These are phyloP conservation scores for Drosophila erecta DNA, from an alignment of 1,140 invertebrate species.

Conservation along the genomic window DNA sequence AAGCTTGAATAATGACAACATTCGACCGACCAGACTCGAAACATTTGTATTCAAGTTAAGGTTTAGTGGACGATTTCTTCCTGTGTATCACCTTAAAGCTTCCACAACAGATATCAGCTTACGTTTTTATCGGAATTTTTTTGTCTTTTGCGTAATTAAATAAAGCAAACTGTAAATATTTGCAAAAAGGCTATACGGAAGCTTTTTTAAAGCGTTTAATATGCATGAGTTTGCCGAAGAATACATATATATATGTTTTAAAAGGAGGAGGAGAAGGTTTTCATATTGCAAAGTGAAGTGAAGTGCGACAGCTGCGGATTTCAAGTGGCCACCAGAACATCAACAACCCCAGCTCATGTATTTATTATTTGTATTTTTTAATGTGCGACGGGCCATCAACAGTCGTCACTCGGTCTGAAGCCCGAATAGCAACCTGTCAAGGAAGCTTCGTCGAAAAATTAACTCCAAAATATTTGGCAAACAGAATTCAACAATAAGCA, in stretches of 20 bases:
- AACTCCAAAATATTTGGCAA: slow-evolving; percentile 65
- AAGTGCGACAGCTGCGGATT: slow-evolving; percentile 75
- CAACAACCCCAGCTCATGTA: slow-evolving; percentile 38
- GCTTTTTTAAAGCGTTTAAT: slow-evolving; percentile 63
- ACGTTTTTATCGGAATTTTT: slow-evolving; percentile 53
- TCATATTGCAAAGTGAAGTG: slow-evolving; percentile 71
- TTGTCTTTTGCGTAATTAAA: slow-evolving; percentile 60
- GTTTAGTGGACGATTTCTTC: background rate
- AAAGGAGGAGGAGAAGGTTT: slow-evolving; percentile 38
- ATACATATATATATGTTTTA: slow-evolving; percentile 1
- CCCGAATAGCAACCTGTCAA: slow-evolving; percentile 47
- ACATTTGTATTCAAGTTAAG: no score
- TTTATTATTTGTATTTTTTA: slow-evolving; percentile 10
- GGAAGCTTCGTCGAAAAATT: slow-evolving; percentile 47
- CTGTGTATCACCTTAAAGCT: slow-evolving; percentile 10
- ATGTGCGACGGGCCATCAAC: slow-evolving; percentile 6
- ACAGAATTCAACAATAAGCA: slow-evolving; percentile 63
- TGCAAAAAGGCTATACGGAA: slow-evolving; percentile 79
- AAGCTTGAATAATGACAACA: no score
- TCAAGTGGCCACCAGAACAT: slow-evolving; percentile 61
- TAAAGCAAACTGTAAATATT: slow-evolving; percentile 77
- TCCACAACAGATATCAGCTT: slow-evolving; percentile 42
- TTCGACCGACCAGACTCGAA: no score
- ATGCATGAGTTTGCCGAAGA: slow-evolving; percentile 27
- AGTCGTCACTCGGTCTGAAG: slow-evolving; percentile 44